phyloP scores from a whole-genome alignment of 2,113 vertebrate genomes.

The Phylloscopus whistleri region DNA sequence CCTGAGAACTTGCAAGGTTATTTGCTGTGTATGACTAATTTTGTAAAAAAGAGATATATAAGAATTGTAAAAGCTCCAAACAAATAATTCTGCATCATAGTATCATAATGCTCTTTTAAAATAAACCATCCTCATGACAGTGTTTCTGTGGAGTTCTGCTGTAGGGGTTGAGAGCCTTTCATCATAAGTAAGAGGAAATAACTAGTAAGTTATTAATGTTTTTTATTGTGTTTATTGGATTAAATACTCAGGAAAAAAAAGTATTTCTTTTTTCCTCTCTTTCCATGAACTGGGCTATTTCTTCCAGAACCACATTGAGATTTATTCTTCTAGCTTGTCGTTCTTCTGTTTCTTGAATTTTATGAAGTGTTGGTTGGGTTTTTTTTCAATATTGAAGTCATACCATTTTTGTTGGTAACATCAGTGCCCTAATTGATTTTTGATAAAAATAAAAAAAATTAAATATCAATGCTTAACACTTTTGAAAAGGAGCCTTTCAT shows the following conservation, averaged over 20 bases:
- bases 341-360: neutral
- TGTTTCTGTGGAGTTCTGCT: neutral
- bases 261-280: neutral
- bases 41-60: neutral
- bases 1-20: neutral
- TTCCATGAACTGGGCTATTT: neutral
- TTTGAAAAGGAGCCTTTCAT: neutral
- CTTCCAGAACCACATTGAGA: neutral
- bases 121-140: neutral
- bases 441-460: neutral
- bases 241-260: neutral
- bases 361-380: accelerated
- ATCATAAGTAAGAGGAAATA: neutral
- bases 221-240: neutral
- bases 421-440: neutral
- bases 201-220: neutral
- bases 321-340: neutral
- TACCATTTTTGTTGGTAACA: neutral
- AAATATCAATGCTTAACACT: neutral
- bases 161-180: neutral
- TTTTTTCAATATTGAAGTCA: neutral
- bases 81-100: neutral
- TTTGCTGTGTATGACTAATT: neutral
- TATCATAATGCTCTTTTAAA: neutral
- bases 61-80: neutral